Conservation (phyloP, 2,113 vertebrate species). For the Lepidothrix coronata region DNA sequence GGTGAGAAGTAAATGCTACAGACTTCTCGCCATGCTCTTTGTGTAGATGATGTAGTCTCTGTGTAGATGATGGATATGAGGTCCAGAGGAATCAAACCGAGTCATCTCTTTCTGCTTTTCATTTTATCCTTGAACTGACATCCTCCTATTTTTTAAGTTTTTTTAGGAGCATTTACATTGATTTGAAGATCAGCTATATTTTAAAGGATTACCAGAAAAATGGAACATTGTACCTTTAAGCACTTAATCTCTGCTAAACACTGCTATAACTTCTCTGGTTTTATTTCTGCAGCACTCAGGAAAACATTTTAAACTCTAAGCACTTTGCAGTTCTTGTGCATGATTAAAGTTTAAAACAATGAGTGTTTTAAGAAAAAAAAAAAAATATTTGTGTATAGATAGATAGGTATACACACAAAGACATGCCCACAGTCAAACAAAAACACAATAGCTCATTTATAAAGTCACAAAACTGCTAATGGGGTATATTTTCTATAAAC, state of each 20-base stretch:
- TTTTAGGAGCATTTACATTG: not conserved
- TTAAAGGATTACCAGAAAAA: not conserved
- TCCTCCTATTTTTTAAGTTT: not conserved
- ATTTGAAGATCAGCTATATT: not conserved
- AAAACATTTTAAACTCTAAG: slow-evolving; percentile 14
- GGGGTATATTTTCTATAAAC: not conserved
- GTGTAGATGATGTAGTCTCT: not conserved
- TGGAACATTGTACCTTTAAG: not conserved
- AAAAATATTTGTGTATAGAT: not conserved
- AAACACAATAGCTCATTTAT: slow-evolving; percentile 28
- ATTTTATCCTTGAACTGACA: not conserved
- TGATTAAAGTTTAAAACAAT: slow-evolving; percentile 32
- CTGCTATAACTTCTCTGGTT: not conserved
- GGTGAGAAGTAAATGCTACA: not conserved
- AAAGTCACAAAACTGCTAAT: not conserved
- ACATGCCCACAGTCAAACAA: not conserved
- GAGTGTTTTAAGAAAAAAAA: slow-evolving; percentile 3
- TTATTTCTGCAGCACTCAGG: slow-evolving; percentile 27
- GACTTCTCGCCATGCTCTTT: not conserved
- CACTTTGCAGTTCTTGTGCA: not conserved
- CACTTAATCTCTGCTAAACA: not conserved
- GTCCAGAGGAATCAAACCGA: not conserved
- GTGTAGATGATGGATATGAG: not conserved
- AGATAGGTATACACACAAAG: not conserved
- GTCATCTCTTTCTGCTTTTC: not conserved